Base-by-base conservation (phyloP, 2,888 invertebrate genomes). In the Chironomus tentans region DNA sequence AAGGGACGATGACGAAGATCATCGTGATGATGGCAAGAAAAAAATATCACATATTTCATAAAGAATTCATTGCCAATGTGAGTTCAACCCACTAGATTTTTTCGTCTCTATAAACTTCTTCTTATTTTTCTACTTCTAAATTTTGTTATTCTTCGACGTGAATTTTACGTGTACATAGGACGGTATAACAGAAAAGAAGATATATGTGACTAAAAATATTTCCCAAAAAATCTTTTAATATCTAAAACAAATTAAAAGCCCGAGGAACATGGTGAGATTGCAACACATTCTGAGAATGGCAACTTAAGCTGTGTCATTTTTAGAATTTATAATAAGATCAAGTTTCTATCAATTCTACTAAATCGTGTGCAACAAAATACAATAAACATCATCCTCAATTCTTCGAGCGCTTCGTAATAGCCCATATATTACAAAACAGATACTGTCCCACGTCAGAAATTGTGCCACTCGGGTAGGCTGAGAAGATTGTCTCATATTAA, bases 1-100 rank as follows among this genome's bases (percentile, higher is more conserved):
- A 38, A 38, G 38, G 38, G 38, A 38, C 2, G 10, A 10, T 38
- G 38, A 38, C 38, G 38, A 56, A 18, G 18, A 56, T 56, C 18
- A 56, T 7, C 56, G 65, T 21, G 13, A 21, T 21, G 13, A 21
- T 21, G 24, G 21, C 21, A 21, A 65, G 24, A 65, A 24, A 65
- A 24, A 24, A 65, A 24, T 10, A 38, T 38, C 38, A 21, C 21
- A 65, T 65, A 65, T 65, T 65, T 65, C 24, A 24, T 65, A 22
- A 62, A 61, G 62, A 62, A 72, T 74, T 65, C 22, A 74, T 68
- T 68, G 74, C 65, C 74, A 47, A 74, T 74, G 72, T 46, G 74
- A 74, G 68, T 48, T 48, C 71, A 47, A 21, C 47, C 74, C 46
- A 48, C 74, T 48, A 65, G 65, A 15, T 22, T 21, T 65, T 65